These are phyloP conservation scores for Tolypeutes matacus DNA, from an alignment of 2,797 vertebrate genomes.

Conservation along the genomic window DNA sequence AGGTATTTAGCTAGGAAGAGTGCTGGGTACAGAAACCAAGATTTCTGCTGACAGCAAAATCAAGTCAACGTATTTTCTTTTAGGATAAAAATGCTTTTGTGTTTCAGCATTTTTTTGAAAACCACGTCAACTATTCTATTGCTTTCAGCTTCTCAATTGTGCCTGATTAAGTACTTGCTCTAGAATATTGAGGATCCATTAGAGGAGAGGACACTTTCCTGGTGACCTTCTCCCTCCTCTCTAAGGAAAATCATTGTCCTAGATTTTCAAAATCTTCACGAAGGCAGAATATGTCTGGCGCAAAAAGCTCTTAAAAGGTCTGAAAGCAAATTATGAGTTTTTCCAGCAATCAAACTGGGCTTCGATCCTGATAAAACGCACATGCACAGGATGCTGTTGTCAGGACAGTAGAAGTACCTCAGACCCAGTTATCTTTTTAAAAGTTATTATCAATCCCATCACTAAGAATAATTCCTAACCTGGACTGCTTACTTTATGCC, in stretches of 20 bases:
- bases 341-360: background rate
- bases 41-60: slow-evolving; percentile 58
- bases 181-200: background rate
- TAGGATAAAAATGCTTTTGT: slow-evolving; percentile 32
- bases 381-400: background rate
- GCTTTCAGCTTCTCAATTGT: slow-evolving; percentile 51
- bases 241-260: slow-evolving; percentile 69
- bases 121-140: slow-evolving; percentile 67
- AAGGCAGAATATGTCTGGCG: background rate
- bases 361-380: background rate
- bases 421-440: background rate
- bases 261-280: slow-evolving; percentile 37
- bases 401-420: background rate
- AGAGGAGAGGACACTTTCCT: background rate
- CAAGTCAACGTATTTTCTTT: slow-evolving; percentile 42
- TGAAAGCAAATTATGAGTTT: slow-evolving; percentile 7
- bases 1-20: background rate
- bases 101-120: slow-evolving; percentile 42
- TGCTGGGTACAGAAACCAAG: background rate
- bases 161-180: slow-evolving; percentile 1
- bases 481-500: background rate
- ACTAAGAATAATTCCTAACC: background rate
- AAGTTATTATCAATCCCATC: background rate
- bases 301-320: slow-evolving; percentile 40
- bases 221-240: slow-evolving; percentile 30